These are phyloP conservation scores for Pluvialis apricaria DNA, from an alignment of 2,113 vertebrate species.

Conservation along the genomic window DNA sequence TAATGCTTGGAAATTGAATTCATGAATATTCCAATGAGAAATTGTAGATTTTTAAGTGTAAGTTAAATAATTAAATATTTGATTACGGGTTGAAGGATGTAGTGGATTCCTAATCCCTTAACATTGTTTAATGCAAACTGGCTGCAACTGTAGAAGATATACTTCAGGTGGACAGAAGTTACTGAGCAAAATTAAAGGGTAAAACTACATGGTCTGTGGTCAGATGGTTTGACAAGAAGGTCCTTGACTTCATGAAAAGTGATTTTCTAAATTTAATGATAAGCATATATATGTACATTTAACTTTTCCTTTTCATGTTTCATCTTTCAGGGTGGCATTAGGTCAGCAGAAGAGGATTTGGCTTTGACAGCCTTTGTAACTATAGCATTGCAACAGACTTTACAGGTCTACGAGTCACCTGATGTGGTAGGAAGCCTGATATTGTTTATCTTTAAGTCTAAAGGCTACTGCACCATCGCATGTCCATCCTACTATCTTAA, in stretches of 20 bases:
- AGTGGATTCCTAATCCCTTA: neutral
- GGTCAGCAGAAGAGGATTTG: constrained; percentile 43
- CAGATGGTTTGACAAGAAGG: neutral
- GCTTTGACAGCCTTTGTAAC: constrained; percentile 71
- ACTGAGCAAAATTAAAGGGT: neutral
- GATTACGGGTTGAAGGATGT: neutral
- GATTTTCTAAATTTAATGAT: neutral
- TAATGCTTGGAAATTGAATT: neutral
- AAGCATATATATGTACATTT: accelerated
- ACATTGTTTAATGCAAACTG: neutral
- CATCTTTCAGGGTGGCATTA: constrained; percentile 64
- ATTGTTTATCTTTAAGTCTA: neutral
- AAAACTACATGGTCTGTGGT: neutral
- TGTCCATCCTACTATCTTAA: neutral
- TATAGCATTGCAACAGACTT: constrained; percentile 47
- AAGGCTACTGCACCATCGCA: neutral
- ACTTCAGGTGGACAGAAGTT: neutral
- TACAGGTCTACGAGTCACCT: neutral
- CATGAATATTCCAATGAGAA: neutral
- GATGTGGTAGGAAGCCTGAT: constrained; percentile 51
- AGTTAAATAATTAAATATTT: neutral
- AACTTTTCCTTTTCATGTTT: neutral
- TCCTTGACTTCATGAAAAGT: neutral
- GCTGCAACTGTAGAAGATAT: neutral
- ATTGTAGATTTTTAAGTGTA: neutral